A percentile compares a stretch with the other conserved stretches of the same genome.
These are phyloP conservation scores for Oscheius myriophilus DNA, from an alignment of 2,888 invertebrate species.

Conservation along the genomic window DNA sequence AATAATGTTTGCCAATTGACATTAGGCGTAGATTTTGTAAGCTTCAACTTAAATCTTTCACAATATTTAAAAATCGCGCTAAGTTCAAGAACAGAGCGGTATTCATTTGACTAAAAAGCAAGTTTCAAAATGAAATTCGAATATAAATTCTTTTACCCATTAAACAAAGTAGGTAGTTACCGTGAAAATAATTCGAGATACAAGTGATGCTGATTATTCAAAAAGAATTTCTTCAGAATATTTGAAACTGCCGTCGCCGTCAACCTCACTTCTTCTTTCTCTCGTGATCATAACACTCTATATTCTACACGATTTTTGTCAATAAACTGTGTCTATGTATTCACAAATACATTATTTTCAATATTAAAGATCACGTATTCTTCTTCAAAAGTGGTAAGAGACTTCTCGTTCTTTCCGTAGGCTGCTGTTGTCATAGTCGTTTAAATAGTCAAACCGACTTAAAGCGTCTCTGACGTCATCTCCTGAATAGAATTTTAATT, in stretches of 20 bases:
- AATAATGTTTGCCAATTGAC: too few species aligned
- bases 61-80: too few species aligned
- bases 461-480: constrained; percentile 65
- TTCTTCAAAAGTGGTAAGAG: constrained; percentile 52
- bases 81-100: too few species aligned
- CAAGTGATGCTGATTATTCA: too few species aligned
- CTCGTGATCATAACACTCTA: constrained; percentile 5
- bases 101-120: too few species aligned
- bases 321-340: neutral
- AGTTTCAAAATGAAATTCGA: too few species aligned
- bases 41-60: too few species aligned
- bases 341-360: constrained; percentile 1
- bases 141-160: too few species aligned
- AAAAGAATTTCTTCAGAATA: too few species aligned
- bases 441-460: constrained; percentile 64
- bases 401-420: constrained; percentile 48
- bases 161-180: too few species aligned
- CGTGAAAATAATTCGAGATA: too few species aligned
- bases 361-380: constrained; percentile 1
- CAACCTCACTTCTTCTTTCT: constrained; percentile 27
- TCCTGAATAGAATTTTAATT: constrained; percentile 34
- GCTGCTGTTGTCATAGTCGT: constrained; percentile 62
- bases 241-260: constrained; percentile 10
- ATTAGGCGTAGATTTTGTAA: too few species aligned
- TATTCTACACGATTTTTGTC: neutral